Conservation (phyloP, 2,113 vertebrate species). For the Gulo gulo region DNA sequence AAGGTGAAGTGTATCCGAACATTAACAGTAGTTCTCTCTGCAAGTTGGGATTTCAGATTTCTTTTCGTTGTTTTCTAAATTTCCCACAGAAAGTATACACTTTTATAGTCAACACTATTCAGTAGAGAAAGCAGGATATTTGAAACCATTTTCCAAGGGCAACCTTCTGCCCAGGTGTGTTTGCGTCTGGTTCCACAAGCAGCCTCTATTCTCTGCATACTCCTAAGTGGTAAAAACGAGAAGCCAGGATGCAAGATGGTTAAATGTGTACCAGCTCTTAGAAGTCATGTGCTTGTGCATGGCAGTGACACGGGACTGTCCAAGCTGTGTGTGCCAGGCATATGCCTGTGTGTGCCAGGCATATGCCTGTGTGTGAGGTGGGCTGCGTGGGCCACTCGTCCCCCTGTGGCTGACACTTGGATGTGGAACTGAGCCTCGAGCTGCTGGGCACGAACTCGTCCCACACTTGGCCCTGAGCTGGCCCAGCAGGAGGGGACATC, state of each 20-base stretch:
- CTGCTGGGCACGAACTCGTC: neutral
- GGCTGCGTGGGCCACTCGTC: accelerated
- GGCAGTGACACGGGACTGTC: neutral
- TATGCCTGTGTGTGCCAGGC: too few relatives aligned
- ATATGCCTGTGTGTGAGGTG: too few relatives aligned
- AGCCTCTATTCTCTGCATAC: neutral
- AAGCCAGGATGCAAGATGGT: neutral
- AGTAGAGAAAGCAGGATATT: neutral
- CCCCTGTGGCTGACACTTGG: neutral
- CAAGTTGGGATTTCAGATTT: neutral
- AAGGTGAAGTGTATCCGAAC: too few relatives aligned
- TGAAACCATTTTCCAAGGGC: neutral
- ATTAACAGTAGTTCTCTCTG: neutral
- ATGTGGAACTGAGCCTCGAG: neutral
- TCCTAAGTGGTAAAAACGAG: neutral
- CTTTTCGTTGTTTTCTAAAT: neutral
- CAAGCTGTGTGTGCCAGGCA: too few relatives aligned
- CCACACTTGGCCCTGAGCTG: neutral
- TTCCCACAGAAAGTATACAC: neutral
- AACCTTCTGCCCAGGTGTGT: neutral
- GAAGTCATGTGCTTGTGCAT: neutral
- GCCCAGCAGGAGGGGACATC: neutral
- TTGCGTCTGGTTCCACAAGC: neutral
- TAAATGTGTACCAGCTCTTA: neutral
- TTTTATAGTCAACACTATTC: neutral